Percentiles rank a stretch among this genome's conserved stretches.
phyloP scores from a whole-genome alignment of 2,113 vertebrate species.

The Sitta europaea region DNA sequence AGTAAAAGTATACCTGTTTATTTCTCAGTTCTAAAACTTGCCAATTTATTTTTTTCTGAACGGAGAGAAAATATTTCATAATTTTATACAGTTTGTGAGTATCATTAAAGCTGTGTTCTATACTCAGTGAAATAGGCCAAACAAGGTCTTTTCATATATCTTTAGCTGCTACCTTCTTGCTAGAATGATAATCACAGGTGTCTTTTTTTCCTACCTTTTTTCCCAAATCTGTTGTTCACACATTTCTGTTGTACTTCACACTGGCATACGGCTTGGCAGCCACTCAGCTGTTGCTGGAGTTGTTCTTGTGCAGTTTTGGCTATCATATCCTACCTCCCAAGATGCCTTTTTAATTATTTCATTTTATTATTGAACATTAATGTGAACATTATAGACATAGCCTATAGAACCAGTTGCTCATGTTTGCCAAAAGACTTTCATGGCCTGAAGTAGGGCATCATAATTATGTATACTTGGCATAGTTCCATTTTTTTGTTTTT shows the following conservation, averaged over 20 bases:
- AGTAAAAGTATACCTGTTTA: background rate
- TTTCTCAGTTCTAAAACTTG: background rate
- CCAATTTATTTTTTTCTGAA: background rate
- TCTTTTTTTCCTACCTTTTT: background rate
- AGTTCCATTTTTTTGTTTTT: background rate
- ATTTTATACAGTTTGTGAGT: background rate
- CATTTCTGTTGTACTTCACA: conserved; percentile 10
- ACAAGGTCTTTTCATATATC: background rate
- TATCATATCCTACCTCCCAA: background rate
- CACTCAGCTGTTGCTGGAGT: background rate
- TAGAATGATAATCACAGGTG: background rate
- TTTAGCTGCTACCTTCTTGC: background rate
- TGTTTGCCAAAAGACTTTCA: background rate
- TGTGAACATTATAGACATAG: background rate
- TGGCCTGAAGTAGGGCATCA: background rate
- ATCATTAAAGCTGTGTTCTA: background rate
- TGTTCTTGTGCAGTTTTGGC: background rate
- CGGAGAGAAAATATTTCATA: background rate
- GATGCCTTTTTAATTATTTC: background rate
- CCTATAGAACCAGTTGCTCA: background rate
- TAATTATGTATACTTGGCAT: background rate
- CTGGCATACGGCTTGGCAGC: background rate
- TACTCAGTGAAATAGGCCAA: background rate
- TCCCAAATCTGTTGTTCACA: conserved; percentile 17
- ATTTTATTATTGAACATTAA: conserved; percentile 9